Evolutionary conservation across 2,113 vertebrate genomes (phyloP), one percentile per base, ranked within the genome.

Genomic region (Equus przewalskii): DNA sequence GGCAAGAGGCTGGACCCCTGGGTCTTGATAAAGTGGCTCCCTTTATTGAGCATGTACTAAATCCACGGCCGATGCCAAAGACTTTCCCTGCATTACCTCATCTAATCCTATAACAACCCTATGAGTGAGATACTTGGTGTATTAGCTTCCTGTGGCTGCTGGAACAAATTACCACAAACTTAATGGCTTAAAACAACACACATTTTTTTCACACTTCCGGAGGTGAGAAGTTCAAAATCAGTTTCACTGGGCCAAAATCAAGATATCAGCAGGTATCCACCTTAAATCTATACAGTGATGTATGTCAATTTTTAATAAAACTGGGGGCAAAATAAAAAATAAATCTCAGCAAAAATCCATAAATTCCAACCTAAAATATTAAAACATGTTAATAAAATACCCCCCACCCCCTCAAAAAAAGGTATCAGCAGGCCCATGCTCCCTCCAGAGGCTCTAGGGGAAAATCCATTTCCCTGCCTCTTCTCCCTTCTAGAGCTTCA

Each of bases 401-500:
- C 36, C 36, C 36, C 36, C 36, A 41, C 36, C 36, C 36, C 36
- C 8, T 0, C 0, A 78, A 46, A n/a, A 51, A 19, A 28, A 56
- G 28, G 1, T 36, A 44, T 8, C 15, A 0, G 28, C 12, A 18
- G 81, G 12, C 6, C 6, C 13, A 1, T 2, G 69, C 26, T 78
- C 69, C 49, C 26, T 24, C 73, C 33, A 15, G 26, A 82, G 46
- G 69, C 70, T 78, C 30, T 8, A 9, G 3, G 46, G 62, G 75
- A 83, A 3, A 83, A 67, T 24, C 22, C 6, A 36, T 33, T n/a
- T n/a, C 56, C 30, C 78, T 13, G 26, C 36, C 86, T 49, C 58
- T 16, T 30, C 79, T 8, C 18, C 60, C 76, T 49, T 56, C 16
- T 24, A 26, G n/a, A 80, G 22, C 5, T 4, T 7, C 22, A 10